Evolutionary conservation across 2,113 vertebrate genomes (phyloP).

Genomic region (Crocuta crocuta): DNA sequence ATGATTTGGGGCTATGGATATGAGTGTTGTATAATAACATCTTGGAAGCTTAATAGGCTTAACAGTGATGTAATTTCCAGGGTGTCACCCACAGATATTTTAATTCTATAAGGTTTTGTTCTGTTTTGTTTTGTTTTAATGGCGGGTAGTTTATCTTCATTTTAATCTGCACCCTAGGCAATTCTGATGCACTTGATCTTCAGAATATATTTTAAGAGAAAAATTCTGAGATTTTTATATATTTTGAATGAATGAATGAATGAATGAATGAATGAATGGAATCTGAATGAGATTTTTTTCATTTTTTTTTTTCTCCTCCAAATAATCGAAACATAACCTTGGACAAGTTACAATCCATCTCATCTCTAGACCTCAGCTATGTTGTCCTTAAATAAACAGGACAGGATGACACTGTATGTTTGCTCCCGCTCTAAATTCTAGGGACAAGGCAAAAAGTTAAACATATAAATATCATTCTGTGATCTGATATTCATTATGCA

Average conservation of each 20-base stretch:
- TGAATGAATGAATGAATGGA: background rate
- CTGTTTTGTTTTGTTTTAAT: no score
- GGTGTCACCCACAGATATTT: background rate
- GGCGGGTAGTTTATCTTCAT: background rate
- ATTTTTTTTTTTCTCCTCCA: background rate
- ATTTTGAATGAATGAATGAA: background rate
- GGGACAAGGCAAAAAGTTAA: constrained; percentile 36
- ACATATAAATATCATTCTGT: constrained; percentile 43
- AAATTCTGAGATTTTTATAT: background rate
- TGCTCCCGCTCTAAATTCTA: constrained; percentile 28
- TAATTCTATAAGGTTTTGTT: background rate
- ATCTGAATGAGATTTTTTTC: background rate
- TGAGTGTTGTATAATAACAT: background rate
- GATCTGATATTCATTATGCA: background rate
- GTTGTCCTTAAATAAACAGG: constrained; percentile 21
- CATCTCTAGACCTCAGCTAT: background rate
- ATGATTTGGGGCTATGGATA: background rate
- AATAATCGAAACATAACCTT: constrained; percentile 12
- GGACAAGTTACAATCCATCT: background rate
- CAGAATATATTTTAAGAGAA: background rate
- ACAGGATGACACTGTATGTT: constrained; percentile 17
- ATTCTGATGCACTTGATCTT: background rate
- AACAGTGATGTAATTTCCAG: background rate
- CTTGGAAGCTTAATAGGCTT: background rate
- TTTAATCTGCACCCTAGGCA: background rate